Evolutionary conservation across 2,113 vertebrate species (phyloP).

Genomic region (Eulemur macaco): DNA sequence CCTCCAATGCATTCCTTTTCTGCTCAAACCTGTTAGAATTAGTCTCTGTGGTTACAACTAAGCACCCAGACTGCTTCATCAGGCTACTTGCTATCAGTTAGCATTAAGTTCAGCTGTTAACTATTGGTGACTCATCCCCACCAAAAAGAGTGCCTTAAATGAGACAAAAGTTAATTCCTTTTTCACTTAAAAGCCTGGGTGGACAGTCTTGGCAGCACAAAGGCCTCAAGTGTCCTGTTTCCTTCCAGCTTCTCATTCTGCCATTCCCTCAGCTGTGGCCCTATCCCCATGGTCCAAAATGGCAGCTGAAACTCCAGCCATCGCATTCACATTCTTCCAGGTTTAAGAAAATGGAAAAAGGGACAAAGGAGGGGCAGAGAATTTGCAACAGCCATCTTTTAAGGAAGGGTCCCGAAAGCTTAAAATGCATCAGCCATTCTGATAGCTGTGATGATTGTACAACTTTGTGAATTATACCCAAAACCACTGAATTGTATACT

Average conservation of each 20-base stretch:
- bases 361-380: neutral
- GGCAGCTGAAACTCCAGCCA: neutral
- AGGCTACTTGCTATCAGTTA: neutral
- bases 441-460: neutral
- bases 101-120: conserved; percentile 21
- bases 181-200: neutral
- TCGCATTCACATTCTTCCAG: neutral
- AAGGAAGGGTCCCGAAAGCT: neutral
- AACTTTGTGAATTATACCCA: neutral
- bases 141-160: neutral
- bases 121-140: neutral
- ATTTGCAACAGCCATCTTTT: neutral
- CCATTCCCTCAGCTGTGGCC: neutral
- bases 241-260: neutral
- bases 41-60: neutral
- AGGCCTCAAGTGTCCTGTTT: neutral
- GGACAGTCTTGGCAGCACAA: neutral
- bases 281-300: neutral
- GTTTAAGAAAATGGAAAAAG: neutral
- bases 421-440: neutral
- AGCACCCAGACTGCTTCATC: conserved; percentile 30
- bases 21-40: conserved; percentile 32
- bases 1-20: neutral
- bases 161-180: neutral
- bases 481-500: neutral